These are phyloP conservation scores for Seira musarum DNA, from an alignment of 2,888 invertebrate genomes.

Conservation along the genomic window DNA sequence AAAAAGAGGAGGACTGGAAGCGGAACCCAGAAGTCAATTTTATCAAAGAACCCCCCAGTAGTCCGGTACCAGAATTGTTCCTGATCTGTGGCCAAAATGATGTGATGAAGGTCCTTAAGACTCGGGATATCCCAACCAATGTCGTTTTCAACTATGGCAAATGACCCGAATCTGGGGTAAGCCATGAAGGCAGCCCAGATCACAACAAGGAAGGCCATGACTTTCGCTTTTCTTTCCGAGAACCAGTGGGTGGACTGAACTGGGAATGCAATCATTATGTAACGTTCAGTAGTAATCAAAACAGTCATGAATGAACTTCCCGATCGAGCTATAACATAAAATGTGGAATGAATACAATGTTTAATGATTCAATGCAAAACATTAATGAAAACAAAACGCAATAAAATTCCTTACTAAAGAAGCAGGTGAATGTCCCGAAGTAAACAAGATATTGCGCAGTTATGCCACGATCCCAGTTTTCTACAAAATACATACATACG, in stretches of 20 bases:
- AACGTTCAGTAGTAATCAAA: conserved; percentile 36
- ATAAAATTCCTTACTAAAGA: conserved; percentile 27
- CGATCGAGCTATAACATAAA: conserved; percentile 26
- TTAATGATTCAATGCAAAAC: too few relatives aligned
- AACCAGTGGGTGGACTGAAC: conserved; percentile 27
- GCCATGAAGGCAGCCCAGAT: conserved; percentile 32
- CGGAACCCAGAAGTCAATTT: conserved; percentile 47
- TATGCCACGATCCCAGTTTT: conserved; percentile 38
- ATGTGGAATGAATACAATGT: not conserved
- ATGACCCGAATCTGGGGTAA: conserved; percentile 25
- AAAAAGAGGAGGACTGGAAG: conserved; percentile 36
- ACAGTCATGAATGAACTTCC: conserved; percentile 46
- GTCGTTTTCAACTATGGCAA: conserved; percentile 19
- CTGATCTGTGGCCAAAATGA: conserved; percentile 26
- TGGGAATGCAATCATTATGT: conserved; percentile 29
- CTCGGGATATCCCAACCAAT: conserved; percentile 24
- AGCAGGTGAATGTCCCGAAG: conserved; percentile 34
- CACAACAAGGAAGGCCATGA: conserved; percentile 12
- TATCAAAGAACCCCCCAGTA: conserved; percentile 38
- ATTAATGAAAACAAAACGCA: not conserved
- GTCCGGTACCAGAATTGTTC: conserved; percentile 33
- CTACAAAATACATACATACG: conserved; percentile 17
- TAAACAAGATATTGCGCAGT: conserved; percentile 25
- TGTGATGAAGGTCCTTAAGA: conserved; percentile 14
- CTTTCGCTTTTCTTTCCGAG: conserved; percentile 14